Conservation (phyloP, 2,797 vertebrate genomes). For the Acrossocheilus fasciatus region DNA sequence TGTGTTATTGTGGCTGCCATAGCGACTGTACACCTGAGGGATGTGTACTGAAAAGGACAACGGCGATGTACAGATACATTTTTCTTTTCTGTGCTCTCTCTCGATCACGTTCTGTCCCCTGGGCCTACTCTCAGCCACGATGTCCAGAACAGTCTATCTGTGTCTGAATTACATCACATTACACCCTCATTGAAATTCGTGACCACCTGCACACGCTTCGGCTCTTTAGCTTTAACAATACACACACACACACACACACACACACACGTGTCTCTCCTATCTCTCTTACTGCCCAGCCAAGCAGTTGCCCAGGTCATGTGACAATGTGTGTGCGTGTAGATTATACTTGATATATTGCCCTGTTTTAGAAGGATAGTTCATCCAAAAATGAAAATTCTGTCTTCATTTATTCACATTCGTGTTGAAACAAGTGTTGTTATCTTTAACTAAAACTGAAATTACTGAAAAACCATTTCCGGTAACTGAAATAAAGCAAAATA, state of each 20-base stretch:
- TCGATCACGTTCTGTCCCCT: constrained; percentile 1
- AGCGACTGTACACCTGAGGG: constrained; percentile 11
- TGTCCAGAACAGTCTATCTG: constrained; percentile 64
- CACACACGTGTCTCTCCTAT: constrained; percentile 45
- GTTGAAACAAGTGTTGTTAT: not conserved
- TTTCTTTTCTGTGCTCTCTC: constrained; percentile 10
- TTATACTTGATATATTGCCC: not conserved
- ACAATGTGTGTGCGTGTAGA: constrained; percentile 59
- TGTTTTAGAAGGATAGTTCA: not conserved
- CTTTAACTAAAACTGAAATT: not conserved
- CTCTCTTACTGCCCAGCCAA: constrained; percentile 54
- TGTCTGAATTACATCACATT: constrained; percentile 27
- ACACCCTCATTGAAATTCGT: constrained; percentile 73
- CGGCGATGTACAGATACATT: not conserved
- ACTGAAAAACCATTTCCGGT: too few species aligned
- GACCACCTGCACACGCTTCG: constrained; percentile 68
- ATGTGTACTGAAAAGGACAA: constrained; percentile 25
- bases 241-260: constrained; percentile 68
- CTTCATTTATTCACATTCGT: not conserved
- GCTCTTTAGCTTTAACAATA: constrained; percentile 69
- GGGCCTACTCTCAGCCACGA: constrained; percentile 52
- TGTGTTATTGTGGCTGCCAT: constrained; percentile 12
- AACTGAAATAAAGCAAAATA: not conserved
- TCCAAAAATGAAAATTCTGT: not conserved
- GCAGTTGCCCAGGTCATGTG: constrained; percentile 60